Evolutionary conservation across 2,113 vertebrate genomes (phyloP), one percentile per base, ranked within the genome.

Genomic region (Salvator merianae): DNA sequence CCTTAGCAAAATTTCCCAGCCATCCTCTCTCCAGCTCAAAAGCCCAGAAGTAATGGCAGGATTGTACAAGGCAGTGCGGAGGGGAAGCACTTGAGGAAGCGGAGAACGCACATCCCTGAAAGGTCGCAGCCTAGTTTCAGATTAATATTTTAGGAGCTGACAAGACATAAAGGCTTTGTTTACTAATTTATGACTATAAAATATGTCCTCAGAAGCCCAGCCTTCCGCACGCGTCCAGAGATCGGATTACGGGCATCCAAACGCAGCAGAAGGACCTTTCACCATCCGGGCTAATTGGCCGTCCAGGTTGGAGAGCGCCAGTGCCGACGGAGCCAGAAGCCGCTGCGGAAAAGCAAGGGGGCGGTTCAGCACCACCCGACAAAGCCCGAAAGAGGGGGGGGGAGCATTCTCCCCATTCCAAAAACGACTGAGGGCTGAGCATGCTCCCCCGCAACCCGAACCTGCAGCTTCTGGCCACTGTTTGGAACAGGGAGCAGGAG

Each of bases 91-190:
- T 2, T 1, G 4, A 73, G 0, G 16, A 22, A 36, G 3, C 0
- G 3, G 1, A 0, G 3, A 47, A 76, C 18, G 1, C 0, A 1
- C 74, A 26, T 26, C 0, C 36, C 0, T 1, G 30, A 7, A 26
- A n/a, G 6, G n/a, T 12, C 1, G 40, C 68, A 10, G 62, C 12
- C 3, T 5, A 30, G 22, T 70, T 36, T 32, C 34, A 24, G 13
- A 14, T 43, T 36, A 10, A 26, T 36, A 10, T 59, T 59, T 20
- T n/a, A 71, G 14, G 66, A 81, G 68, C 26, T 30, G 50, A 3
- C 9, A 30, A 24, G 32, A 28, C 53, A 38, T 71, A 38, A 38
- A 40, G 24, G 34, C 34, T 36, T 71, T 71, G 8, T 12, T 47
- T 47, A 30, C 28, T 5, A n/a, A 68, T n/a, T n/a, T 36, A 28